These are phyloP conservation scores for Arremon aurantiirostris DNA, from an alignment of 2,797 vertebrate species.

Conservation along the genomic window DNA sequence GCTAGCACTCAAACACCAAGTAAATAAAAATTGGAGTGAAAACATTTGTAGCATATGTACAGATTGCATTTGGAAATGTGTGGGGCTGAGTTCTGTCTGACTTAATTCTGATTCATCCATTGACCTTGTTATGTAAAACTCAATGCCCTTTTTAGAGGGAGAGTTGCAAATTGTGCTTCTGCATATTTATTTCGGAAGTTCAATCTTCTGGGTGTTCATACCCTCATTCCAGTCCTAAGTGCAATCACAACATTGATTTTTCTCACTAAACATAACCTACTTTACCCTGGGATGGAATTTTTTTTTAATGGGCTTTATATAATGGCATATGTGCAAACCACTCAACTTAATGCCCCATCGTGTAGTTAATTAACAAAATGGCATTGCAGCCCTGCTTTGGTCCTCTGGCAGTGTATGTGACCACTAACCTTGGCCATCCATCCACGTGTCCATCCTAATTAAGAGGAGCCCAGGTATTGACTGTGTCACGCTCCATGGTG, in stretches of 20 bases:
- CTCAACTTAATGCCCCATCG: neutral
- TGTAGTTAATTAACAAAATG: constrained; percentile 5
- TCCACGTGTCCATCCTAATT: neutral
- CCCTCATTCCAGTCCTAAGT: constrained; percentile 54
- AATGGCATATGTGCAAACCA: neutral
- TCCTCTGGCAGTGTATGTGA: neutral
- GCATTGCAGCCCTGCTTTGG: neutral
- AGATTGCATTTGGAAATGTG: constrained; percentile 36
- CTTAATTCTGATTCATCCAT: constrained; percentile 51
- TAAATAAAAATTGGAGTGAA: neutral
- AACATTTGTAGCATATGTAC: neutral
- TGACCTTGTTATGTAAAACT: constrained; percentile 69
- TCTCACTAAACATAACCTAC: constrained; percentile 50
- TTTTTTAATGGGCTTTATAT: constrained; percentile 27
- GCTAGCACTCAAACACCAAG: constrained; percentile 18
- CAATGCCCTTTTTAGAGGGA: constrained; percentile 19
- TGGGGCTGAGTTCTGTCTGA: neutral
- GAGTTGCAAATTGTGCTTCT: constrained; percentile 22
- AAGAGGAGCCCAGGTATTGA: neutral
- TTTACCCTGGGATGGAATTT: constrained; percentile 18
- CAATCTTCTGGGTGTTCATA: constrained; percentile 32
- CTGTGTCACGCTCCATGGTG: neutral
- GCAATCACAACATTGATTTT: constrained; percentile 66
- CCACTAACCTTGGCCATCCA: neutral
- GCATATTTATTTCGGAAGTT: constrained; percentile 53